Evolutionary conservation across 1,140 invertebrate species (phyloP).

Genomic region (Scaptomyza montana): DNA sequence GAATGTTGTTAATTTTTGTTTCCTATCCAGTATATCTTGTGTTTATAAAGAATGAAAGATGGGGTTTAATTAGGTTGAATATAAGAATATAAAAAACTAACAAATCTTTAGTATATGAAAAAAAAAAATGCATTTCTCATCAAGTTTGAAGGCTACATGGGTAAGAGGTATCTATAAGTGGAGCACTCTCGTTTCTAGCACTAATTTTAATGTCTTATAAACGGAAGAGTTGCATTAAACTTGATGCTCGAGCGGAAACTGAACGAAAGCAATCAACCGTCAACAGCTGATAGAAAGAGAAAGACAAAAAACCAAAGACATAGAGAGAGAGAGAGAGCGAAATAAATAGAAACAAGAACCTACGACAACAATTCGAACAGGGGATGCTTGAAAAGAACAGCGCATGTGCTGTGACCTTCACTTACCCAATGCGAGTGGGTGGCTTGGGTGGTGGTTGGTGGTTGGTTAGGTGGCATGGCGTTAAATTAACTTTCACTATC

Average conservation of each 20-base stretch:
- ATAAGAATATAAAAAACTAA: too few relatives aligned
- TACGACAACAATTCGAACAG: constrained; percentile 62
- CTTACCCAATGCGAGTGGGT: background rate
- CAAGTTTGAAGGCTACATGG: too few relatives aligned
- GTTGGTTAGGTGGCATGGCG: background rate
- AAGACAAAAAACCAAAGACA: constrained; percentile 6
- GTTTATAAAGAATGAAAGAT: too few relatives aligned
- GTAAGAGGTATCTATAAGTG: background rate
- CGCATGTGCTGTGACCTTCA: constrained; percentile 75
- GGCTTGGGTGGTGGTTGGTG: background rate
- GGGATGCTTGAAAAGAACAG: constrained; percentile 21
- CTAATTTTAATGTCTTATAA: constrained; percentile 5
- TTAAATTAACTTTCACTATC: constrained; percentile 38
- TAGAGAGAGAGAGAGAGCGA: background rate
- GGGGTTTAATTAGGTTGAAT: too few relatives aligned
- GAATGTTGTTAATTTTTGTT: constrained; percentile 32
- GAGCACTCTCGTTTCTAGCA: background rate
- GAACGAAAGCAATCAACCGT: constrained; percentile 51
- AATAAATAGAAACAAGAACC: constrained; percentile 42
- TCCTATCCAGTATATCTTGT: background rate
- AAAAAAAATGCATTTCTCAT: too few relatives aligned
- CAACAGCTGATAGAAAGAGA: constrained; percentile 46
- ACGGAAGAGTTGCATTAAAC: constrained; percentile 59
- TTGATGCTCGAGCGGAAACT: constrained; percentile 40
- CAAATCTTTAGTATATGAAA: too few relatives aligned